These are phyloP conservation scores for Nestor notabilis DNA, from an alignment of 2,113 vertebrate genomes.

Conservation along the genomic window DNA sequence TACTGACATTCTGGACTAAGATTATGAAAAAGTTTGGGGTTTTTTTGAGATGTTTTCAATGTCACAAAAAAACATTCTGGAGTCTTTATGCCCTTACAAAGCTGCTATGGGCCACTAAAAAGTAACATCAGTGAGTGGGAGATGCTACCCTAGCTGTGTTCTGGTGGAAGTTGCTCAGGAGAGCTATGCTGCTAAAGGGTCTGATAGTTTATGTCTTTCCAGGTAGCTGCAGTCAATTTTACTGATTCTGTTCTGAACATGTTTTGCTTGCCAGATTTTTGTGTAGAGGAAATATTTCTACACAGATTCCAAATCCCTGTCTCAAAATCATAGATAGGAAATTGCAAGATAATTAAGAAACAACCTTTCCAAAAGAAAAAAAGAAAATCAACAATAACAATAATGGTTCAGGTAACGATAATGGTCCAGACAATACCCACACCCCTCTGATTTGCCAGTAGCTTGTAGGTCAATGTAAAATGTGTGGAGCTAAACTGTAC, in stretches of 20 bases:
- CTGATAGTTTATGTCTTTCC: background rate
- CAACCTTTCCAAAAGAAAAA: background rate
- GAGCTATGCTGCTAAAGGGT: background rate
- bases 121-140: accelerated
- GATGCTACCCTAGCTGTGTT: accelerated
- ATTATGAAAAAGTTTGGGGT: background rate
- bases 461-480: background rate
- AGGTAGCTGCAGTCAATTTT: background rate
- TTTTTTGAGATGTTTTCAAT: background rate
- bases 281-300: background rate
- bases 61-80: background rate
- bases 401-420: too few species aligned
- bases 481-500: background rate
- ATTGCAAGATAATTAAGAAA: background rate
- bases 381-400: accelerated
- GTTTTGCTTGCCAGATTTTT: background rate
- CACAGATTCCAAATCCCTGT: background rate
- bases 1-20: background rate
- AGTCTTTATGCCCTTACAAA: background rate
- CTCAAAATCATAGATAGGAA: background rate
- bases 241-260: background rate
- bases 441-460: background rate
- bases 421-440: background rate
- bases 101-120: background rate
- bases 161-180: background rate